Evolutionary conservation across 2,888 invertebrate species (phyloP).

Genomic region (Bombylius major): DNA sequence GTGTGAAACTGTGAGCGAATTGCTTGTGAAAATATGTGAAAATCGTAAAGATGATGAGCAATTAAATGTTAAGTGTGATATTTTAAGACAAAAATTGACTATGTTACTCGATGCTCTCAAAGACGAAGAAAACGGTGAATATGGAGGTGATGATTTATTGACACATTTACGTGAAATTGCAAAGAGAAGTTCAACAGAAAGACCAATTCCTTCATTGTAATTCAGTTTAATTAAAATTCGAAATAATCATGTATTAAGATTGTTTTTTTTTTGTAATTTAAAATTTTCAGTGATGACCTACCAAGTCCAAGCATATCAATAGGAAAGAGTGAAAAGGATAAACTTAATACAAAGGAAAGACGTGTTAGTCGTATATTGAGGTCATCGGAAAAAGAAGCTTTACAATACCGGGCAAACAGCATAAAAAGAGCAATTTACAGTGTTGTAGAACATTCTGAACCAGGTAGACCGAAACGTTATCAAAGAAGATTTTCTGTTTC

Average conservation of each 20-base stretch:
- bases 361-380: conserved; percentile 32
- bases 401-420: conserved; percentile 61
- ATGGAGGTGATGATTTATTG: conserved; percentile 30
- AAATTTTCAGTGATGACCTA: neutral
- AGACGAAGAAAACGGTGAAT: conserved; percentile 45
- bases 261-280: neutral
- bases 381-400: conserved; percentile 44
- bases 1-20: conserved; percentile 68
- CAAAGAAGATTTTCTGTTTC: conserved; percentile 34
- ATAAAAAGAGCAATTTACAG: conserved; percentile 69
- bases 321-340: conserved; percentile 43
- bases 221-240: neutral
- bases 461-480: conserved; percentile 40
- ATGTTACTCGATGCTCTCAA: conserved; percentile 58
- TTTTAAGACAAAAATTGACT: conserved; percentile 60
- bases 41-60: conserved; percentile 48
- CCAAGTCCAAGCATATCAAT: conserved; percentile 32
- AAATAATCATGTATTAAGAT: neutral
- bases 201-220: conserved; percentile 1
- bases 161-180: conserved; percentile 28
- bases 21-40: conserved; percentile 50
- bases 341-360: conserved; percentile 38
- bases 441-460: conserved; percentile 68
- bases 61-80: conserved; percentile 53
- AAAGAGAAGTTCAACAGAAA: neutral